Percentiles rank a stretch among this genome's conserved stretches.
phyloP scores from a whole-genome alignment of 2,888 invertebrate genomes.

The Cyrtodaria siliqua region DNA sequence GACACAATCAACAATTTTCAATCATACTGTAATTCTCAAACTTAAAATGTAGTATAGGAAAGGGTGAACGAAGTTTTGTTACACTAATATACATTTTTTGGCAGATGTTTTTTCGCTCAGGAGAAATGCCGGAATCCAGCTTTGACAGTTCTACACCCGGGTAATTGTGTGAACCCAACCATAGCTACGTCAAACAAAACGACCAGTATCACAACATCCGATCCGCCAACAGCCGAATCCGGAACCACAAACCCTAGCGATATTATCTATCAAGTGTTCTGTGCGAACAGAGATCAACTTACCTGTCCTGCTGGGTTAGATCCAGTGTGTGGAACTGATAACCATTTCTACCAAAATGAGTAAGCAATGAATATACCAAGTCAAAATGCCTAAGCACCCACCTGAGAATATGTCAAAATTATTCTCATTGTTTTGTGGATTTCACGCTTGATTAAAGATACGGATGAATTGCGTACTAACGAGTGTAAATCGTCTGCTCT shows the following conservation, averaged over 20 bases:
- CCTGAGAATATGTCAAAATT: no score
- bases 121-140: constrained; percentile 37
- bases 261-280: constrained; percentile 42
- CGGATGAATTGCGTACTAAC: no score
- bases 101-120: constrained; percentile 56
- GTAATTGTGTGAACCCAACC: constrained; percentile 26
- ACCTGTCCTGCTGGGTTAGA: constrained; percentile 33
- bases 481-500: no score
- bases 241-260: not conserved
- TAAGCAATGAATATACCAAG: constrained; percentile 25
- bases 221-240: not conserved
- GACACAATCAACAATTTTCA: no score
- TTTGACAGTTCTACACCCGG: constrained; percentile 29
- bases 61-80: no score
- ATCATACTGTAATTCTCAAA: no score
- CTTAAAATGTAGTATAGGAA: no score
- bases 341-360: constrained; percentile 49
- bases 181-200: not conserved
- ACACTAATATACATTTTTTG: no score
- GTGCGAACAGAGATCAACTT: constrained; percentile 39
- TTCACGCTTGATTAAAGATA: no score
- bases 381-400: no score
- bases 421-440: no score
- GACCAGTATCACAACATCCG: not conserved
- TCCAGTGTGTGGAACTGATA: constrained; percentile 52